phyloP scores from a whole-genome alignment of 2,797 vertebrate species.

The Anabacerthia variegaticeps region DNA sequence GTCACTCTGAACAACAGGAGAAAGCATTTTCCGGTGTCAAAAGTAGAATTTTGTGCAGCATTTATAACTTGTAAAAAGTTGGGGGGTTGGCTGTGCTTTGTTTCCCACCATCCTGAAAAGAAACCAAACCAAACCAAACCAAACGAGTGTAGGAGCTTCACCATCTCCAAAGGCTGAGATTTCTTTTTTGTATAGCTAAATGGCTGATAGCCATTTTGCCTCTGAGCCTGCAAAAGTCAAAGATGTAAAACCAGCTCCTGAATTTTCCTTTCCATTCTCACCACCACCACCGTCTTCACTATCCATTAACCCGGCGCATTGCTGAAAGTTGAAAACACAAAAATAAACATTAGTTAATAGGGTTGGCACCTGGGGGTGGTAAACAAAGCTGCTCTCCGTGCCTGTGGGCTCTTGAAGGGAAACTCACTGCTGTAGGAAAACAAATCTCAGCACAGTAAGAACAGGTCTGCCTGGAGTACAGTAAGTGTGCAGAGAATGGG shows the following conservation, averaged over 20 bases:
- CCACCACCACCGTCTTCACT: background rate
- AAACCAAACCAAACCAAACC: background rate
- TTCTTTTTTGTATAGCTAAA: background rate
- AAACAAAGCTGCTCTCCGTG: slow-evolving; percentile 35
- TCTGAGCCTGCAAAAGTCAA: background rate
- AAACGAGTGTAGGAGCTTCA: background rate
- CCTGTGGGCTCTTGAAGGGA: background rate
- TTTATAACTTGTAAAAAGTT: slow-evolving; percentile 3
- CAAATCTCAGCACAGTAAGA: background rate
- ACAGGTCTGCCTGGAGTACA: background rate
- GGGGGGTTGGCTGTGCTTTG: background rate
- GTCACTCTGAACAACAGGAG: slow-evolving; percentile 14
- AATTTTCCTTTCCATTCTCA: slow-evolving; percentile 1
- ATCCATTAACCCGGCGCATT: background rate
- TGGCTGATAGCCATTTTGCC: background rate
- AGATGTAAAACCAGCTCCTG: slow-evolving; percentile 18
- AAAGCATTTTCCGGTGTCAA: slow-evolving; percentile 4
- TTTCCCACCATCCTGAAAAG: background rate
- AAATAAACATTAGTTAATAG: slow-evolving; percentile 43
- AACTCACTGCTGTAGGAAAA: background rate
- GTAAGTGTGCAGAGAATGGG: background rate
- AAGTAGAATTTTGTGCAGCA: background rate
- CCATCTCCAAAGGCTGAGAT: background rate
- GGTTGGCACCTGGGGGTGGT: slow-evolving; percentile 2
- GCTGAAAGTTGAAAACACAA: slow-evolving; percentile 39